These are phyloP conservation scores for Coracias cyanogaster DNA, from an alignment of 2,797 vertebrate species.

Conservation along the genomic window DNA sequence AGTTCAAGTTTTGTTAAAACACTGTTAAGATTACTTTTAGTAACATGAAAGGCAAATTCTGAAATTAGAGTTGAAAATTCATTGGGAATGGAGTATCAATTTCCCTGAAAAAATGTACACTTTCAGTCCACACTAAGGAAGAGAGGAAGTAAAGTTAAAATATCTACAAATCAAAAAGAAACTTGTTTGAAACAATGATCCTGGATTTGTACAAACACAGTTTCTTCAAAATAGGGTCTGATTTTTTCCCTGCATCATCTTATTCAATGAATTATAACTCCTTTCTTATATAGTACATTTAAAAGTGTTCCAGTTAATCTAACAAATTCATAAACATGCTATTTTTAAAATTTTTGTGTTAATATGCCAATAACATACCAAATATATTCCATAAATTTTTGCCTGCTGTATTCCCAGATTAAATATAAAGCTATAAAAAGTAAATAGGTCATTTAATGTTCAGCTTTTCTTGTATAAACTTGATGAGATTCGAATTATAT, in stretches of 20 bases:
- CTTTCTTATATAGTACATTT: background rate
- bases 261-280: background rate
- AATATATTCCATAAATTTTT: background rate
- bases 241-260: background rate
- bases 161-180: background rate
- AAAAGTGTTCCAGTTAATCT: background rate
- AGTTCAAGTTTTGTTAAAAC: background rate
- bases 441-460: slow-evolving; percentile 3
- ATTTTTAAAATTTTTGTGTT: rapidly evolving
- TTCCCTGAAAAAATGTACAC: background rate
- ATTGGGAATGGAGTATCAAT: background rate
- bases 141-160: background rate
- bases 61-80: background rate
- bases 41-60: background rate
- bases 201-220: background rate
- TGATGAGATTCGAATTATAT: background rate
- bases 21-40: background rate
- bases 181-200: background rate
- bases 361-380: background rate
- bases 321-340: background rate
- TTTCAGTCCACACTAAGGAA: background rate
- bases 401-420: background rate
- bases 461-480: slow-evolving; percentile 3
- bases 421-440: background rate
- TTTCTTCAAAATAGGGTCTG: background rate